These are phyloP conservation scores for Pangasianodon hypophthalmus DNA, from an alignment of 2,113 vertebrate genomes.

Conservation along the genomic window DNA sequence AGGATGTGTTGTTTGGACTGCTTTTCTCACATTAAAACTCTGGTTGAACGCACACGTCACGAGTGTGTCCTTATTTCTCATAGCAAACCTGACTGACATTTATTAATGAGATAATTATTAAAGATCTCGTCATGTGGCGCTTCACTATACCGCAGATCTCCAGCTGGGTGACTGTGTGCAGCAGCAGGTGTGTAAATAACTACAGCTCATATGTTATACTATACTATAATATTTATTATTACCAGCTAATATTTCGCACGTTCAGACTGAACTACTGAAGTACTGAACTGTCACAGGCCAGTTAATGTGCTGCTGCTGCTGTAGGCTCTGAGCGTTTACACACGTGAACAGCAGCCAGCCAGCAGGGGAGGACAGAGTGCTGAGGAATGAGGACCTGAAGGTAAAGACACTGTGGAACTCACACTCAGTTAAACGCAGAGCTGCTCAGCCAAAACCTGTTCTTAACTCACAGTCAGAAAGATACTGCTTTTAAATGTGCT, in stretches of 20 bases:
- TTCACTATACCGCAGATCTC: no score
- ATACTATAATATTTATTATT: not conserved
- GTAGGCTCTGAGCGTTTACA: no score
- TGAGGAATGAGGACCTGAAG: no score
- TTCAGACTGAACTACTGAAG: no score
- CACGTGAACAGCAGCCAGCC: no score
- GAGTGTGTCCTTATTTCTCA: not conserved
- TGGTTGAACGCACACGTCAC: not conserved
- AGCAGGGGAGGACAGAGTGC: no score
- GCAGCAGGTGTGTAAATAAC: no score
- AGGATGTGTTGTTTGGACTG: constrained; percentile 8
- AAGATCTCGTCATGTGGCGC: not conserved
- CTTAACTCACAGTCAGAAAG: no score
- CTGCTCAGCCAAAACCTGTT: no score
- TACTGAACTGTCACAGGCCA: not conserved
- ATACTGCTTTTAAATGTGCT: no score
- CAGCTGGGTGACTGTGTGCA: not conserved
- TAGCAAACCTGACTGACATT: not conserved
- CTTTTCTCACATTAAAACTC: constrained; percentile 23
- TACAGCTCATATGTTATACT: not conserved
- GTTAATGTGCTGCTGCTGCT: not conserved
- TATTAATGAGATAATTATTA: not conserved
- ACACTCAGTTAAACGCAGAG: no score
- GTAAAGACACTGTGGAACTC: no score
- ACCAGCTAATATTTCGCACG: not conserved